A percentile compares a stretch with the other conserved stretches of the same genome.
These are phyloP conservation scores for Ochropacha duplaris DNA, from an alignment of 2,888 invertebrate genomes.

Conservation along the genomic window DNA sequence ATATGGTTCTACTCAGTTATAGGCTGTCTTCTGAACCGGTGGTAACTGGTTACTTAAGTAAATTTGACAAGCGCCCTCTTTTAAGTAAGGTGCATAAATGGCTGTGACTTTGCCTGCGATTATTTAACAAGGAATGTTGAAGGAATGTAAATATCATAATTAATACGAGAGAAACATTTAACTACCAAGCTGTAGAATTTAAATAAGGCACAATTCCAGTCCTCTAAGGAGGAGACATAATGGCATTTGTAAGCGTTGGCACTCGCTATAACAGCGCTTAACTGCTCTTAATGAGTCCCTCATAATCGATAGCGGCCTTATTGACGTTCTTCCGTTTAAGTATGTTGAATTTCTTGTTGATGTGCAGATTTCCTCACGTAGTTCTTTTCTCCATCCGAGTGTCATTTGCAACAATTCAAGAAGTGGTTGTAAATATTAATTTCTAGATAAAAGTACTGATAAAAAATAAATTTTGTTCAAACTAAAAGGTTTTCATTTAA, in stretches of 20 bases:
- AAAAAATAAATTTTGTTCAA: slow-evolving; percentile 9
- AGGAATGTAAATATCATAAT: slow-evolving; percentile 2
- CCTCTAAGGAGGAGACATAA: slow-evolving; percentile 4
- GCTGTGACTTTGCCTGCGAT: no score
- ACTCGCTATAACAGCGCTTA: slow-evolving; percentile 5
- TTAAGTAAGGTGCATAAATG: no score
- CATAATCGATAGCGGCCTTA: slow-evolving; percentile 1
- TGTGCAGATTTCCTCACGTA: background rate
- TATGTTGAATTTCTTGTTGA: background rate
- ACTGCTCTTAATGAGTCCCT: slow-evolving; percentile 5
- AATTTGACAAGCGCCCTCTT: no score
- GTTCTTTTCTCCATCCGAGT: background rate
- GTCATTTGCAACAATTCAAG: background rate
- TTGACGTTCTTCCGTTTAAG: slow-evolving; percentile 5
- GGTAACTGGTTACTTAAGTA: no score
- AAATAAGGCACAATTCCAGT: background rate
- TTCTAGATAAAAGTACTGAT: background rate
- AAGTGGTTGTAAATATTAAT: background rate
- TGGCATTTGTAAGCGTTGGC: slow-evolving; percentile 4
- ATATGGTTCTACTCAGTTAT: no score
- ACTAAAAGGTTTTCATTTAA: slow-evolving; percentile 28
- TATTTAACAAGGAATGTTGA: background rate
- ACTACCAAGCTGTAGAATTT: background rate
- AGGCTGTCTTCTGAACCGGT: no score
- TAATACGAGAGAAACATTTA: slow-evolving; percentile 2